phyloP scores from a whole-genome alignment of 35 echinoderm and acorn worm species.

The Amphiura filiformis region DNA sequence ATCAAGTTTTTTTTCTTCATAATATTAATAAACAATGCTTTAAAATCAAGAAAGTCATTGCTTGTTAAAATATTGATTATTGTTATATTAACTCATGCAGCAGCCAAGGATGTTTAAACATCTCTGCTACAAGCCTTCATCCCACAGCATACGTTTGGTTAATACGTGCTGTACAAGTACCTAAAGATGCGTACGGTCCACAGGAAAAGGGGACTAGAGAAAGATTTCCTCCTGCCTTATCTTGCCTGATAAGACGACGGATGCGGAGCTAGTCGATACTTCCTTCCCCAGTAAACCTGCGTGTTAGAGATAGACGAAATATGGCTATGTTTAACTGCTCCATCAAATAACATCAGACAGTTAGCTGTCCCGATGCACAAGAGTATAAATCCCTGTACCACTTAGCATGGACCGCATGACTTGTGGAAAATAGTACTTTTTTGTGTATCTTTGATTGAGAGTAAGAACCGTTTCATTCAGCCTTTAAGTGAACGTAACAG shows the following conservation, averaged over 20 bases:
- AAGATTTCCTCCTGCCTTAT: slow-evolving; percentile 1
- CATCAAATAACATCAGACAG: not conserved
- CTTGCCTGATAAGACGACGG: not conserved
- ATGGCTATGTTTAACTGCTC: slow-evolving; percentile 1
- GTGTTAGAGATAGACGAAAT: slow-evolving; percentile 6
- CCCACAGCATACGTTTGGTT: not conserved
- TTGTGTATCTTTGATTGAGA: not conserved
- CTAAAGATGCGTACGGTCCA: not conserved
- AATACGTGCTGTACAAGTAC: not conserved
- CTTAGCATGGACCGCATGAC: not conserved
- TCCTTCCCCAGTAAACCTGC: not conserved
- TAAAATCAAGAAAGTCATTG: too few relatives aligned
- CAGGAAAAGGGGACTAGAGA: not conserved
- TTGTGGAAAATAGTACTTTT: not conserved
- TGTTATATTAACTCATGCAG: too few relatives aligned
- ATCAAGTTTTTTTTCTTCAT: too few relatives aligned
- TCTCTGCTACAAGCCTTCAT: too few relatives aligned
- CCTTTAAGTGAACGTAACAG: not conserved
- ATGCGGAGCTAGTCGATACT: not conserved
- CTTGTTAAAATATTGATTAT: too few relatives aligned
- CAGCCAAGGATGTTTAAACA: too few relatives aligned
- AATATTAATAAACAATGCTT: too few relatives aligned
- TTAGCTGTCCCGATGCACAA: not conserved
- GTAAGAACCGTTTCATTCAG: not conserved
- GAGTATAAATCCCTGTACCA: not conserved